Conservation (phyloP, 2,797 vertebrate species). For the Artibeus jamaicensis region DNA sequence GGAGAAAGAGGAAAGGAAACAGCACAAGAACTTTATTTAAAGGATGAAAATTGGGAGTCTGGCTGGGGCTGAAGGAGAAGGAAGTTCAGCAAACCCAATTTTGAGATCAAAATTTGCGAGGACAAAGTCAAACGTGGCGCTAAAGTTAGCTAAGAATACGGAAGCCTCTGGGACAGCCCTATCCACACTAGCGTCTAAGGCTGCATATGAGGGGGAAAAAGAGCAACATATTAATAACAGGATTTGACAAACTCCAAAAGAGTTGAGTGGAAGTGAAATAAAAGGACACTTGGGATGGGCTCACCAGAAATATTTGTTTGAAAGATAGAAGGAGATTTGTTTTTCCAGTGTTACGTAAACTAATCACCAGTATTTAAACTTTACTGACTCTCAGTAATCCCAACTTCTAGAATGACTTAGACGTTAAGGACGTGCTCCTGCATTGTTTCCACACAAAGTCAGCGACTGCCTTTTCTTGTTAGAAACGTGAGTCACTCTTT, state of each 20-base stretch:
- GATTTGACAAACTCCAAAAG: slow-evolving; percentile 44
- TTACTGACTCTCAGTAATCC: slow-evolving; percentile 70
- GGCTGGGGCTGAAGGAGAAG: not conserved
- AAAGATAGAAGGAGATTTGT: slow-evolving; percentile 63
- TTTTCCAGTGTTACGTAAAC: slow-evolving; percentile 71
- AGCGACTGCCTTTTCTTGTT: slow-evolving; percentile 71
- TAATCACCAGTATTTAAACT: slow-evolving; percentile 72
- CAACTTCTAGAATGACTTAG: slow-evolving; percentile 63
- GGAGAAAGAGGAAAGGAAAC: not conserved
- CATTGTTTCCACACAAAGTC: slow-evolving; percentile 58
- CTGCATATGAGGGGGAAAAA: not conserved
- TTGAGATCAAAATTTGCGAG: not conserved
- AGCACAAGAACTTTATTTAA: not conserved
- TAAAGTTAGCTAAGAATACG: not conserved
- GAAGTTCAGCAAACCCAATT: not conserved
- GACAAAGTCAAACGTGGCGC: not conserved
- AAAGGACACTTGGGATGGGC: slow-evolving; percentile 57
- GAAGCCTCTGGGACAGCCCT: not conserved
- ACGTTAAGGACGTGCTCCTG: slow-evolving; percentile 45
- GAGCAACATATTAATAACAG: slow-evolving; percentile 37
- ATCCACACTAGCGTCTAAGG: not conserved
- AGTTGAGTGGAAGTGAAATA: slow-evolving; percentile 54
- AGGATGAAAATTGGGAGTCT: not conserved
- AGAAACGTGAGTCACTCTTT: slow-evolving; percentile 69
- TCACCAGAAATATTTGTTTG: slow-evolving; percentile 68